Base-by-base conservation (phyloP, 1,140 invertebrate species). In the Apis cerana region DNA sequence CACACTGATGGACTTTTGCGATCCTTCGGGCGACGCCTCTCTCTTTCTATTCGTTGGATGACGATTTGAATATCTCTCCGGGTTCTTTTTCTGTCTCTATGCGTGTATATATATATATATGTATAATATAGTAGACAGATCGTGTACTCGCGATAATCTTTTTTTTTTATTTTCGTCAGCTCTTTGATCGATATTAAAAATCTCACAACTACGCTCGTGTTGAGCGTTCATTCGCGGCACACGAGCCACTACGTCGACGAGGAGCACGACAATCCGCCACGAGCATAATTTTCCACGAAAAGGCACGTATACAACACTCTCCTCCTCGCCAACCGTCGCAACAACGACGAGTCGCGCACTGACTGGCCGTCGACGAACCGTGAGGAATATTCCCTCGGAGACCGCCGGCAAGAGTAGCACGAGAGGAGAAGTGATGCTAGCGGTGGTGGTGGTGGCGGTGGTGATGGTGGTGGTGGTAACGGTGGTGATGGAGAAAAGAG, bases 341-440 rank as follows among this genome's bases (percentile, higher is more conserved):
- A 77, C 85, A 85, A 90, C 90, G 90, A 89, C 88, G 86, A 84
- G 86, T 88, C 89, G 85, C 89, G 86, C 85, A 90, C 90, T 89
- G 87, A 90, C 83, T 88, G 71, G 43, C 75, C 86, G 87, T 79
- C 67, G 83, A 79, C 82, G 83, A 80, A 75, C 84, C 85, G 82
- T 76, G 71, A 88, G 78, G 85, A 84, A 84, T 87, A 88, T 82
- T 88, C 75, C 72, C 83, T 88, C 72, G 65, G 78, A 75, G 85
- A 78, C 69, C 81, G 69, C 71, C 71, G 71, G 71, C 33, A 61
- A 61, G 71, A 75, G 71, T 75, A 75, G 84, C 83, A 56, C 68
- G 54, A 52, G 74, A 59, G 76, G 33, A 50, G 72, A 78, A 69
- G 77, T 43, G 75, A 62, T 52, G 80, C 50, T 23, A 23, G 23